phyloP scores from a whole-genome alignment of 2,113 vertebrate genomes.

The Macrotus californicus region DNA sequence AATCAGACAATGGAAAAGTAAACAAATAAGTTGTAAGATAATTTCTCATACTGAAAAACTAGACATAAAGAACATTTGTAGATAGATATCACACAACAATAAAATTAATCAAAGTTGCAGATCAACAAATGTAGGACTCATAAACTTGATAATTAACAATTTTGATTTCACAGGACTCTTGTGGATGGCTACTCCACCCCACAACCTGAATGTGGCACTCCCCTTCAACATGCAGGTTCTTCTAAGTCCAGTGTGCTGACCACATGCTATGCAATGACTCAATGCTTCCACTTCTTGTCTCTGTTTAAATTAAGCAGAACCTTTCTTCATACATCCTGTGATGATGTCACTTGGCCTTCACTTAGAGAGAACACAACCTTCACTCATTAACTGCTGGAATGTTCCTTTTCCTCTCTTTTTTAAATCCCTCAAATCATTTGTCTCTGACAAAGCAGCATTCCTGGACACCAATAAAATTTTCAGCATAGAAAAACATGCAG shows the following conservation, averaged over 20 bases:
- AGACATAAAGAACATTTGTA: neutral
- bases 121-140: neutral
- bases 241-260: neutral
- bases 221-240: neutral
- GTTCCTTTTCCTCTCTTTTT: neutral
- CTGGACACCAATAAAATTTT: neutral
- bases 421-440: neutral
- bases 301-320: neutral
- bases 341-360: conserved; percentile 12
- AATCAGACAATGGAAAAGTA: neutral
- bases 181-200: too few species aligned
- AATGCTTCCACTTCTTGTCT: neutral
- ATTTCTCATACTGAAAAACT: neutral
- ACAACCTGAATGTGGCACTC: neutral
- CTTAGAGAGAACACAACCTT: neutral
- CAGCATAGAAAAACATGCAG: neutral
- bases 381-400: neutral
- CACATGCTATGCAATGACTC: neutral
- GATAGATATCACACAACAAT: neutral
- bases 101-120: neutral
- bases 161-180: neutral
- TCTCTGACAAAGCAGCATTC: neutral
- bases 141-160: neutral
- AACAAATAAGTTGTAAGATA: neutral
- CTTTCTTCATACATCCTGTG: neutral